Percentiles rank a stretch among this genome's conserved stretches.
These are phyloP conservation scores for Epinotia brunnichana DNA, from an alignment of 2,888 invertebrate species.

Conservation along the genomic window DNA sequence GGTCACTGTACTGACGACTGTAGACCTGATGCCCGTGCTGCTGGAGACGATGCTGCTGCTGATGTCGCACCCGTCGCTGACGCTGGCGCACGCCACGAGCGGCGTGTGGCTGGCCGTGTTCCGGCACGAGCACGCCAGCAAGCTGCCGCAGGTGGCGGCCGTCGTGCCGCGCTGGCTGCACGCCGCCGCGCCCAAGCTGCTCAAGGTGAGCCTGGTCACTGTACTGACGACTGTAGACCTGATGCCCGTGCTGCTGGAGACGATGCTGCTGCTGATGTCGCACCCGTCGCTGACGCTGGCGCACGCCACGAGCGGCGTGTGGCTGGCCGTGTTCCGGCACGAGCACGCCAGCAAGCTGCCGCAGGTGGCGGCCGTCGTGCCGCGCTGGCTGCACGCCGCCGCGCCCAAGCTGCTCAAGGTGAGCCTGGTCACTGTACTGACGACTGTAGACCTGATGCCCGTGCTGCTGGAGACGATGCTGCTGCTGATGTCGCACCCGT, in stretches of 20 bases:
- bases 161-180: conserved; percentile 92
- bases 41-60: conserved; percentile 91
- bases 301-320: conserved; percentile 90
- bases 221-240: conserved; percentile 83
- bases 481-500: conserved; percentile 91
- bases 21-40: conserved; percentile 89
- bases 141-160: conserved; percentile 87
- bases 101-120: conserved; percentile 92
- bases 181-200: conserved; percentile 90
- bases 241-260: conserved; percentile 90
- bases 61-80: conserved; percentile 91
- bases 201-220: conserved; percentile 81
- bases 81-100: conserved; percentile 90
- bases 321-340: conserved; percentile 93
- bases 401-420: conserved; percentile 92
- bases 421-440: not conserved
- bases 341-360: conserved; percentile 89
- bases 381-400: conserved; percentile 90
- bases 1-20: conserved; percentile 59
- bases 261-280: conserved; percentile 89
- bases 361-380: conserved; percentile 88
- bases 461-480: conserved; percentile 91
- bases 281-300: conserved; percentile 92
- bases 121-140: conserved; percentile 91
- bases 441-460: conserved; percentile 74